These are phyloP conservation scores for Hydrocynus forskahlii DNA, from an alignment of 2,797 vertebrate genomes.

Conservation along the genomic window DNA sequence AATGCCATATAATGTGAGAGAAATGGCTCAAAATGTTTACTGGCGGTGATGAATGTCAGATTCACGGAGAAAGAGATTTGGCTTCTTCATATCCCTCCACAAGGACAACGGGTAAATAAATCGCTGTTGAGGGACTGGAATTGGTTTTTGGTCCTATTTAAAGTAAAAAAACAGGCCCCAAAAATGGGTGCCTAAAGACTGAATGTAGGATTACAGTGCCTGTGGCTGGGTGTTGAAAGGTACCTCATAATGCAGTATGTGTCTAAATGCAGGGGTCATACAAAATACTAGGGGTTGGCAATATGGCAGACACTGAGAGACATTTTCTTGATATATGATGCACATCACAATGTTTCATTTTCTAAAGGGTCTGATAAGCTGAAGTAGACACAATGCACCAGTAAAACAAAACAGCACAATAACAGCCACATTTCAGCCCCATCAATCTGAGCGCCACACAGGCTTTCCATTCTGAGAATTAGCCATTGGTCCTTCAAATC, in stretches of 20 bases:
- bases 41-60: constrained; percentile 34
- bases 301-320: neutral
- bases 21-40: constrained; percentile 32
- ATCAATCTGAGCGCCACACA: too few relatives aligned
- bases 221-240: neutral
- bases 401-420: neutral
- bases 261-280: neutral
- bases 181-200: neutral
- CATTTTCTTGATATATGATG: neutral
- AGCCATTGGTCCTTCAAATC: too few relatives aligned
- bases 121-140: constrained; percentile 7
- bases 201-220: neutral
- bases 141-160: constrained; percentile 6
- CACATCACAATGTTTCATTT: neutral
- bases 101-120: constrained; percentile 3
- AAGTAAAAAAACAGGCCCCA: neutral
- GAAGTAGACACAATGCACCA: neutral
- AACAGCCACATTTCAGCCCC: too few relatives aligned
- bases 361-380: neutral
- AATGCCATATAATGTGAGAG: constrained; percentile 10
- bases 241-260: neutral
- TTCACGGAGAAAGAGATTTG: constrained; percentile 28
- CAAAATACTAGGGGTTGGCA: neutral
- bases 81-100: constrained; percentile 9
- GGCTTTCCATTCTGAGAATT: too few relatives aligned